These are phyloP conservation scores for Diceros bicornis DNA, from an alignment of 2,797 vertebrate species.

Conservation along the genomic window DNA sequence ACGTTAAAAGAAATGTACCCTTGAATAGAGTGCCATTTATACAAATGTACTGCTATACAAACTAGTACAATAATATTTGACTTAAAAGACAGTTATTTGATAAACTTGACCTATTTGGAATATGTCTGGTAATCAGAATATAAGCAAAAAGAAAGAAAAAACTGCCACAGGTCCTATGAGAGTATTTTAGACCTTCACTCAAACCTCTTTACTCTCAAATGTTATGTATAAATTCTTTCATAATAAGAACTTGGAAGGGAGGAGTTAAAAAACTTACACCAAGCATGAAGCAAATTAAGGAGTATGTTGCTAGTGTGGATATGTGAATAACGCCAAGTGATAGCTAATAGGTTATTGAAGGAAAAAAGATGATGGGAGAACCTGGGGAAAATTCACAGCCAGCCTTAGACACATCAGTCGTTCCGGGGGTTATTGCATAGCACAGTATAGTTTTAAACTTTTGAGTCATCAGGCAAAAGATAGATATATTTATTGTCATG, in stretches of 20 bases:
- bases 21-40: not conserved
- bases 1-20: not conserved
- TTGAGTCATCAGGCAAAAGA: slow-evolving; percentile 30
- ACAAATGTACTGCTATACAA: not conserved
- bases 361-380: not conserved
- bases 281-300: not conserved
- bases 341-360: not conserved
- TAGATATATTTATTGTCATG: not conserved
- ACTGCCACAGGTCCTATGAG: not conserved
- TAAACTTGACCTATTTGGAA: not conserved
- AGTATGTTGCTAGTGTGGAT: not conserved
- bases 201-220: not conserved
- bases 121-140: not conserved
- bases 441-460: not conserved
- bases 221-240: not conserved
- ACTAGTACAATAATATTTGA: not conserved
- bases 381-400: not conserved
- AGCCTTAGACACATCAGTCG: not conserved
- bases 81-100: slow-evolving; percentile 30
- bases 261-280: not conserved
- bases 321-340: not conserved
- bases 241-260: not conserved
- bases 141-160: not conserved
- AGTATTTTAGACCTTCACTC: not conserved
- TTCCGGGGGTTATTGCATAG: not conserved